Evolutionary conservation across 2,113 vertebrate genomes (phyloP).

Genomic region (Calyptomena viridis): DNA sequence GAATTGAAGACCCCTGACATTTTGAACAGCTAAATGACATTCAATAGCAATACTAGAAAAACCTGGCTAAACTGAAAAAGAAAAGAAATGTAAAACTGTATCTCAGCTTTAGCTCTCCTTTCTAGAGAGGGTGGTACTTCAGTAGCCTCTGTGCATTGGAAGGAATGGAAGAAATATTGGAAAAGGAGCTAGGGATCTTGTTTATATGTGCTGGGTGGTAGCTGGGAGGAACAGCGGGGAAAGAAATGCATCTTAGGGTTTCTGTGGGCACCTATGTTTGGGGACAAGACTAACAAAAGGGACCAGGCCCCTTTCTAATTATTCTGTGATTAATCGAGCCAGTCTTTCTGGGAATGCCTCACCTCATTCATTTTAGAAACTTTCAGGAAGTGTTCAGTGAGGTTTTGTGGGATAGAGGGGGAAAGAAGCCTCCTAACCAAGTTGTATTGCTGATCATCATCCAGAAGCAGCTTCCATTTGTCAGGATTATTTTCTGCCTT

Average conservation of each 20-base stretch:
- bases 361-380: neutral
- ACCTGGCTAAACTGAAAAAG: neutral
- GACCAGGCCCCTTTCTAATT: neutral
- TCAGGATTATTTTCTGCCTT: neutral
- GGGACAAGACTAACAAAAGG: neutral
- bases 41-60: neutral
- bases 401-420: neutral
- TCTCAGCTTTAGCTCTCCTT: neutral
- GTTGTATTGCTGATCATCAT: neutral
- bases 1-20: neutral
- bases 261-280: neutral
- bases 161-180: neutral
- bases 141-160: neutral
- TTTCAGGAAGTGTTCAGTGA: neutral
- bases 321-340: neutral
- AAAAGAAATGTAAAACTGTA: too few relatives aligned
- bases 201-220: neutral
- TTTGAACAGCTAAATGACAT: neutral
- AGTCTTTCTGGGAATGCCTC: neutral
- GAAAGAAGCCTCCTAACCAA: neutral
- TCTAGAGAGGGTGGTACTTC: neutral
- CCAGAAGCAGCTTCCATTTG: neutral
- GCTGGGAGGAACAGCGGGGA: neutral
- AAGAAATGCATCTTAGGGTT: neutral
- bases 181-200: neutral